These are phyloP conservation scores for Drosophila multiciliata DNA, from an alignment of 2,888 invertebrate genomes.

Conservation along the genomic window DNA sequence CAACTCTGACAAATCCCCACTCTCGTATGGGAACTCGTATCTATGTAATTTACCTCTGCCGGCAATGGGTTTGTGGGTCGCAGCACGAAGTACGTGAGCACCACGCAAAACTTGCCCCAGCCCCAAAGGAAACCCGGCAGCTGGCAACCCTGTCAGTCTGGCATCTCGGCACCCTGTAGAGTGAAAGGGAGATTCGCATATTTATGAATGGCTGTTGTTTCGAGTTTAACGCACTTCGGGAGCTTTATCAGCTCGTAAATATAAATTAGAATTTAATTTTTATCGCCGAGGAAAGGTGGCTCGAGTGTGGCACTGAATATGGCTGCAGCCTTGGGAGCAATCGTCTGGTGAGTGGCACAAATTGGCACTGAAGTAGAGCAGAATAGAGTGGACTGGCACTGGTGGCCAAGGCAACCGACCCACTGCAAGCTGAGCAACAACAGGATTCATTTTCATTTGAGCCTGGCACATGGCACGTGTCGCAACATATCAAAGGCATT, in stretches of 20 bases:
- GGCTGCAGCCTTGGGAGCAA: constrained; percentile 56
- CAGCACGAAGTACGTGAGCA: constrained; percentile 50
- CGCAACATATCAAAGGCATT: constrained; percentile 74
- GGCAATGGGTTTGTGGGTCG: constrained; percentile 58
- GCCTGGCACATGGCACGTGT: constrained; percentile 70
- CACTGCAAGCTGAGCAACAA: constrained; percentile 38
- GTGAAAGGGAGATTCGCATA: constrained; percentile 46
- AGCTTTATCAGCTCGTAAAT: constrained; percentile 80
- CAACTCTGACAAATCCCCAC: background rate
- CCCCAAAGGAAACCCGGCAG: constrained; percentile 11
- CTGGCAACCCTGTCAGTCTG: constrained; percentile 29
- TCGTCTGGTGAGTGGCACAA: constrained; percentile 55
- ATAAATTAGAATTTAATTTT: constrained; percentile 81
- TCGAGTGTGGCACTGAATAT: constrained; percentile 7
- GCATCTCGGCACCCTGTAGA: constrained; percentile 22
- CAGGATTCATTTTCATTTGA: constrained; percentile 65
- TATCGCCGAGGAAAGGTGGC: constrained; percentile 63
- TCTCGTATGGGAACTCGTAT: constrained; percentile 32
- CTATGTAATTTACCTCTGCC: constrained; percentile 40
- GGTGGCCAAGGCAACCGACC: constrained; percentile 52
- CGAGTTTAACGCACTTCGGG: constrained; percentile 71
- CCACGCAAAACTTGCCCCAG: constrained; percentile 55
- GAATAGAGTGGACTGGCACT: constrained; percentile 3
- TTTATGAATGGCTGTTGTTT: constrained; percentile 74
- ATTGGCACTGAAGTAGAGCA: constrained; percentile 53